Base-by-base conservation (phyloP, 1,140 invertebrate species). In the Nasonia longicornis region DNA sequence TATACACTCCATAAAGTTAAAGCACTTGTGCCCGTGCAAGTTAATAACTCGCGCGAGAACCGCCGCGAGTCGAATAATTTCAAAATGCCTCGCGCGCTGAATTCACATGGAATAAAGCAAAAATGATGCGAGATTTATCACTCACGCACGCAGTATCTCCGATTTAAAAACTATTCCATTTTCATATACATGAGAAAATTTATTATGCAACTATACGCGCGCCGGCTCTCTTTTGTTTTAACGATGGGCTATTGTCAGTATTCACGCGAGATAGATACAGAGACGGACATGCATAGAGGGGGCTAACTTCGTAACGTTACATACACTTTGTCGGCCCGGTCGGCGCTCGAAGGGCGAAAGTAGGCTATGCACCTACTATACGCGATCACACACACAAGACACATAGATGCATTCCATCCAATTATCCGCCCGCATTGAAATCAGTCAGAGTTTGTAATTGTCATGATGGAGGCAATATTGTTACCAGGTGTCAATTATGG, bases 401-500 rank as follows among this genome's bases (percentile, higher is more conserved):
- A 1, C 26, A 1, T 26, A 6, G 22, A 29, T 10, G 26, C 48
- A 63, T 71, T 71, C 26, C 73, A 79, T 78, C 69, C 84, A 86
- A 86, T 86, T 86, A 87, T 38, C 31, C 48, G 42, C 63, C 71
- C 48, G 82, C 84, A 84, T 85, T 77, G 80, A 86, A 86, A 87
- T 84, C 83, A 83, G 77, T 75, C 77, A 31, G 52, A 83, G 82
- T 82, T 86, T 87, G 81, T 88, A 88, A 88, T 88, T 86, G 86
- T 88, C 86, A 86, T 86, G 87, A 89, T 88, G 83, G 84, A 86
- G 73, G 84, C 81, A 83, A 83, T 84, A 86, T 86, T 86, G 84
- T 86, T 86, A 83, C 84, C 74, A 72, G 79, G 85, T 86, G 86
- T 86, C 86, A 86, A 86, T 87, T 87, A 87, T 76, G 64, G 67